Evolutionary conservation across 2,888 invertebrate genomes (phyloP).

Genomic region (Halictus ligatus): DNA sequence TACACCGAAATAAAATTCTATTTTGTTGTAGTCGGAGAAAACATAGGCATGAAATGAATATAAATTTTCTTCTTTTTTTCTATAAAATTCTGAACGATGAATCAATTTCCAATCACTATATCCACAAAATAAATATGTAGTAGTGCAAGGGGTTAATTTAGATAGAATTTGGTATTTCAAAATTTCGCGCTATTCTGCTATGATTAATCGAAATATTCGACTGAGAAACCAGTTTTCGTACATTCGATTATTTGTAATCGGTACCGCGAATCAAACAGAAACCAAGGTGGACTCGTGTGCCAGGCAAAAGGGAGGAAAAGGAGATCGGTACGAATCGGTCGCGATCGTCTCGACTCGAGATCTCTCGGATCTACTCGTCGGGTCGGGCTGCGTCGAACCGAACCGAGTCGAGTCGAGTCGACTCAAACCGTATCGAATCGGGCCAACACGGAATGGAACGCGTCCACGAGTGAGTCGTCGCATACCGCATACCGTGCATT

Average conservation of each 20-base stretch:
- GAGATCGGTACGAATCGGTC: constrained; percentile 51
- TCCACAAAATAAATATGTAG: too few species aligned
- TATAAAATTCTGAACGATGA: too few species aligned
- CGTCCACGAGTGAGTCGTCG: constrained; percentile 47
- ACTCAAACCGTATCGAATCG: constrained; percentile 36
- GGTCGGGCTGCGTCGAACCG: not conserved
- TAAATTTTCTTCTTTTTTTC: too few species aligned
- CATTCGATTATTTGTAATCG: not conserved
- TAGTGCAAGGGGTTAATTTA: too few species aligned
- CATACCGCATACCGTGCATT: constrained; percentile 58
- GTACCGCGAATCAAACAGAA: not conserved
- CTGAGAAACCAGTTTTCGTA: not conserved
- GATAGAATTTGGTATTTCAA: too few species aligned
- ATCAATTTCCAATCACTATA: too few species aligned
- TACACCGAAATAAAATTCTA: too few species aligned
- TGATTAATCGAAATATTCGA: not conserved
- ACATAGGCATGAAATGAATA: too few species aligned
- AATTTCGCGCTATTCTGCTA: too few species aligned
- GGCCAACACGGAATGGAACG: constrained; percentile 40
- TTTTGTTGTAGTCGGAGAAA: too few species aligned
- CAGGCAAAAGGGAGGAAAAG: constrained; percentile 14
- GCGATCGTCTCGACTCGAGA: constrained; percentile 44
- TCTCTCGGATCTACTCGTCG: constrained; percentile 47
- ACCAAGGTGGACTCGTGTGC: constrained; percentile 12
- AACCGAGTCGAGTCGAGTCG: constrained; percentile 3